A percentile compares a stretch with the other conserved stretches of the same genome.
phyloP scores from a whole-genome alignment of 2,113 vertebrate genomes.

The Podiceps cristatus region DNA sequence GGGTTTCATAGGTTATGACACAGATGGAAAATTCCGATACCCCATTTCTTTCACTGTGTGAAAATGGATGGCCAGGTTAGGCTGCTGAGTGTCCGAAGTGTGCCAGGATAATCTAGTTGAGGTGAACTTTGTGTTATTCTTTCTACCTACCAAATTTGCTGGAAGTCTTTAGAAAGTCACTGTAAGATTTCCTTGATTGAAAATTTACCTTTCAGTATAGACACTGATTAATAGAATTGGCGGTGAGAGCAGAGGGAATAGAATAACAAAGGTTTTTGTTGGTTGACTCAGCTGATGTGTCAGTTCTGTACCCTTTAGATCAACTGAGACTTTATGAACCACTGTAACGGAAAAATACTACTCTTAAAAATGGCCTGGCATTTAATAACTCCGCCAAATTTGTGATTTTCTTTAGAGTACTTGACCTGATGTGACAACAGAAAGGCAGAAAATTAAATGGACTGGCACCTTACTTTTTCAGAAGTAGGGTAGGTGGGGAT shows the following conservation, averaged over 20 bases:
- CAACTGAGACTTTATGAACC: not conserved
- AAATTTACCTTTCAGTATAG: not conserved
- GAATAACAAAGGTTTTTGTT: fast-evolving
- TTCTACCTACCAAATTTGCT: not conserved
- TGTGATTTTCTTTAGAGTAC: not conserved
- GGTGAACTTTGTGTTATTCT: not conserved
- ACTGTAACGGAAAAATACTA: not conserved
- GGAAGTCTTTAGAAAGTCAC: not conserved
- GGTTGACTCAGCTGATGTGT: not conserved
- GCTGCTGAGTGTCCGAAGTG: not conserved
- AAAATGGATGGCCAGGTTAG: not conserved
- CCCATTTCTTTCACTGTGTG: not conserved
- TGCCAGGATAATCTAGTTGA: not conserved
- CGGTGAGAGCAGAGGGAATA: not conserved
- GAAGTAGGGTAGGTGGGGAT: not conserved
- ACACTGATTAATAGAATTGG: not conserved
- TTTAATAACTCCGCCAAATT: not conserved
- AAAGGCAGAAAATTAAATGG: not conserved
- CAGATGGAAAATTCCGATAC: not conserved
- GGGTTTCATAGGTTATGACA: not conserved
- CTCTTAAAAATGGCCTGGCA: not conserved
- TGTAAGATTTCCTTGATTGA: not conserved
- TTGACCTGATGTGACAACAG: not conserved
- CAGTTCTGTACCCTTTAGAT: not conserved
- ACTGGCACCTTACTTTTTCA: not conserved